Conservation (phyloP, 2,888 invertebrate species). For the Scaptomyza polygonia region DNA sequence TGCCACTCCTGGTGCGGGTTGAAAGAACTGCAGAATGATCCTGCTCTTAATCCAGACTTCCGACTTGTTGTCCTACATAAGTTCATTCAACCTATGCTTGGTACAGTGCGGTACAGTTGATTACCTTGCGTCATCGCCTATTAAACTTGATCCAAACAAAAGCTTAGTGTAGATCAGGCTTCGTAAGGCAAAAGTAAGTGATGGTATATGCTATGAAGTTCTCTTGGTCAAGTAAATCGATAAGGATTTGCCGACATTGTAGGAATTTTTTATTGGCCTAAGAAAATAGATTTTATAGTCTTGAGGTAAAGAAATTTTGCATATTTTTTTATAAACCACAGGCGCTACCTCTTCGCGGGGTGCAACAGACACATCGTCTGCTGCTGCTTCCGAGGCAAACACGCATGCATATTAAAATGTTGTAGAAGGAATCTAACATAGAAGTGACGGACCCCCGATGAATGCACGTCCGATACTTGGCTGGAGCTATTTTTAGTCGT, state of each 20-base stretch:
- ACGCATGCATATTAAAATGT: neutral
- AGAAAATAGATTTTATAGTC: no score
- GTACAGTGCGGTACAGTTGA: conserved; percentile 35
- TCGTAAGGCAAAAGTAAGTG: neutral
- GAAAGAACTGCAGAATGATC: conserved; percentile 65
- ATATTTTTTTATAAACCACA: neutral
- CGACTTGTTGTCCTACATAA: conserved; percentile 49
- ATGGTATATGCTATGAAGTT: no score
- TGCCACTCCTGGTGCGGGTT: conserved; percentile 40
- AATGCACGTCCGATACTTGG: conserved; percentile 48
- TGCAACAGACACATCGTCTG: conserved; percentile 63
- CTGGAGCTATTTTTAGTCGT: conserved; percentile 65
- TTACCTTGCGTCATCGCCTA: neutral
- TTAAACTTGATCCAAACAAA: neutral
- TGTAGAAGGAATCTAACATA: conserved; percentile 61
- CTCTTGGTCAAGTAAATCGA: no score
- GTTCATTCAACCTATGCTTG: conserved; percentile 41
- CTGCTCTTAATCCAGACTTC: conserved; percentile 33
- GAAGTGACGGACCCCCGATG: conserved; percentile 54
- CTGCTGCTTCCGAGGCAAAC: conserved; percentile 21
- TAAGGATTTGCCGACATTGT: no score
- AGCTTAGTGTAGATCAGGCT: neutral
- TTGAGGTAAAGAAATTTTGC: no score
- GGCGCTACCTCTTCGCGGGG: conserved; percentile 46
- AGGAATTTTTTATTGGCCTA: neutral